Evolutionary conservation across 2,113 vertebrate species (phyloP), one percentile per base, ranked within the genome.

Genomic region (Ivindomyrus marchei): DNA sequence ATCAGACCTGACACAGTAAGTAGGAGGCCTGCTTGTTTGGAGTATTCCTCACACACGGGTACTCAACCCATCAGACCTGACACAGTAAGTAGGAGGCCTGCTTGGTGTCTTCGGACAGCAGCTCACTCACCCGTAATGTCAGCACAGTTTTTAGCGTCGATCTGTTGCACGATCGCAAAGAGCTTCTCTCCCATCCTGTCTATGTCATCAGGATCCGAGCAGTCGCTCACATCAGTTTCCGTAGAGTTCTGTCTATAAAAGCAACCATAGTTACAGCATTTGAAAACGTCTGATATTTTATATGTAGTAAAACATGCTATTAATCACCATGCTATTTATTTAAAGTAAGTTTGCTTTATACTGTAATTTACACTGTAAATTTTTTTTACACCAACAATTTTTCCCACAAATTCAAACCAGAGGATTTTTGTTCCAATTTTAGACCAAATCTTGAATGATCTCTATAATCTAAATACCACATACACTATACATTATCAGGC

Each of bases 141-240:
- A 88, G 95, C 94, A 27, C 95, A 95, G 90, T 94, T 94, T 90
- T 88, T 89, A 36, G 93, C 91, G 91, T 96, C 95, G 5, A 96
- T 92, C 87, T 95, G 86, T 88, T 94, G 92, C 89, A 97, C 95
- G 15, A 94, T 87, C 5, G 85, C 93, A 90, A 96, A 97, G 39
- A 97, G 92, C 87, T 91, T 96, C 91, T 97, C 96, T 46, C 96
- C 96, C 0, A 96, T 91, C 21, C 84, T 90, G 49, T 97, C 96
- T 9, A 80, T 91, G 89, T 96, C 95, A 1, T 96, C 95, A 2
- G 80, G 86, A 21, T 96, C 96, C 0, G 93, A 95, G 3, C 85
- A 42, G 91, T 95, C 94, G n/a, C 93, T 95, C 19, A 92, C 49
- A 2, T 93, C 93, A 0, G 91, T 92, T 85, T 92, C 94, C 31